Evolutionary conservation across 2,797 vertebrate genomes (phyloP).

Genomic region (Coendou prehensilis): DNA sequence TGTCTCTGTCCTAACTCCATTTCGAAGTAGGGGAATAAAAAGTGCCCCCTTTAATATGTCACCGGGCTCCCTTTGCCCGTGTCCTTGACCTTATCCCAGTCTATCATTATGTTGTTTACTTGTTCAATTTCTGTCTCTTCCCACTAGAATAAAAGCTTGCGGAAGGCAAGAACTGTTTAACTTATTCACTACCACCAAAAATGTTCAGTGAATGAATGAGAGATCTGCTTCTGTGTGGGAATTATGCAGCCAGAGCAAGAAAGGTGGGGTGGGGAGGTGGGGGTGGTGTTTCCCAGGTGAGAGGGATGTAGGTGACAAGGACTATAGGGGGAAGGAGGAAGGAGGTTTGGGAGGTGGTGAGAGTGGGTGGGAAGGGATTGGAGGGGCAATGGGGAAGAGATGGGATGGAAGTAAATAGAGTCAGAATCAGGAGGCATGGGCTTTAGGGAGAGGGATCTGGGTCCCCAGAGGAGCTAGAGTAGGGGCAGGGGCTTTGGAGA

Average conservation of each 20-base stretch:
- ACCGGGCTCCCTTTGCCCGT: neutral
- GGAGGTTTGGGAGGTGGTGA: neutral
- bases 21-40: neutral
- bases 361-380: neutral
- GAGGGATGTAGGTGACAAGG: neutral
- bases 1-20: neutral
- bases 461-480: neutral
- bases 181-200: constrained; percentile 47
- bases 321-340: neutral
- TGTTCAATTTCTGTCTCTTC: constrained; percentile 64
- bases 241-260: constrained; percentile 25
- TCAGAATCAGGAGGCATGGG: neutral
- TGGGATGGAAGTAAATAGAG: neutral
- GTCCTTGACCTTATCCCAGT: neutral
- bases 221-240: constrained; percentile 6
- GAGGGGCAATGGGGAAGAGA: neutral
- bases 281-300: neutral
- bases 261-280: neutral
- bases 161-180: constrained; percentile 51
- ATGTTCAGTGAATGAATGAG: constrained; percentile 1
- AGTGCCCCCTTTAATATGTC: neutral
- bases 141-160: constrained; percentile 70
- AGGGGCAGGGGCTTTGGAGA: neutral
- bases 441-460: neutral
- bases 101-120: constrained; percentile 61